Evolutionary conservation across 2,797 vertebrate species (phyloP).

Genomic region (Scarus forsteni): DNA sequence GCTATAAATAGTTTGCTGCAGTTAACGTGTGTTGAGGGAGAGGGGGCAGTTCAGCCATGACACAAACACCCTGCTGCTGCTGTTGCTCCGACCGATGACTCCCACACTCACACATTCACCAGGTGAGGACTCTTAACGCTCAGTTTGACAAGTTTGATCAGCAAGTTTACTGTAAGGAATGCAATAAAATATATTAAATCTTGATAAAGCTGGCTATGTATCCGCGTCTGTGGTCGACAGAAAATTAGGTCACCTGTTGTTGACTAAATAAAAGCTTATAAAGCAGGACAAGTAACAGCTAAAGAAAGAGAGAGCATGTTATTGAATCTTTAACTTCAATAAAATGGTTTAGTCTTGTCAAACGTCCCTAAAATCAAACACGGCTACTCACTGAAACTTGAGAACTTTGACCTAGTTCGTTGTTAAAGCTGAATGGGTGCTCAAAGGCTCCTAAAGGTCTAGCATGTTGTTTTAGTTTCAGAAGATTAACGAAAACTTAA

Average conservation of each 20-base stretch:
- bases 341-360: too few species aligned
- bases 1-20: slow-evolving; percentile 87
- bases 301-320: neutral
- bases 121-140: slow-evolving; percentile 45
- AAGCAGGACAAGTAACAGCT: neutral
- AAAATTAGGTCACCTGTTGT: slow-evolving; percentile 13
- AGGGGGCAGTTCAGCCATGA: slow-evolving; percentile 4
- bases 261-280: neutral
- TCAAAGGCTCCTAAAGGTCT: too few species aligned
- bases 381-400: neutral
- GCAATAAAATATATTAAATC: fast-evolving
- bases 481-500: too few species aligned
- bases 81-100: slow-evolving; percentile 28
- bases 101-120: slow-evolving; percentile 9
- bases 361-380: neutral
- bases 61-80: slow-evolving; percentile 25
- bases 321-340: neutral
- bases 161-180: neutral
- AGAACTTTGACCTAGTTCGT: neutral
- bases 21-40: slow-evolving; percentile 2
- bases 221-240: neutral
- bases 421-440: neutral
- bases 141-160: too few species aligned
- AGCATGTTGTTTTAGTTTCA: too few species aligned
- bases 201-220: neutral